Conservation (phyloP, 2,888 invertebrate genomes). For the Spatulosminthurus flaviceps region DNA sequence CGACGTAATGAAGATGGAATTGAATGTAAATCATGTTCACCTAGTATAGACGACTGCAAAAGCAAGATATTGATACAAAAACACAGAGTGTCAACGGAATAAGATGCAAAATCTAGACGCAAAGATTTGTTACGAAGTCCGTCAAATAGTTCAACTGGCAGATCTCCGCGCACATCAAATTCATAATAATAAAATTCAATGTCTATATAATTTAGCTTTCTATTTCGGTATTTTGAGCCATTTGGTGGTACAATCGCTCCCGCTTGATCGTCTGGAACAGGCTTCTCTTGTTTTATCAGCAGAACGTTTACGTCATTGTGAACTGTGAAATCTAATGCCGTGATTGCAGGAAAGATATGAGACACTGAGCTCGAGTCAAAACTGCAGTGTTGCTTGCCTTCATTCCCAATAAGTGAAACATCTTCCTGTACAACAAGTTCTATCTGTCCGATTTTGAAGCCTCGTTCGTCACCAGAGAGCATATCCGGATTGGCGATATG, state of each 20-base stretch:
- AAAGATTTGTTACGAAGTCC: constrained; percentile 50
- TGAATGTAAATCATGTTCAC: constrained; percentile 47
- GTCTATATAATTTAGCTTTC: constrained; percentile 47
- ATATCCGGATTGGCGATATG: background rate
- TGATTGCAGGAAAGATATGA: background rate
- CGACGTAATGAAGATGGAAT: constrained; percentile 39
- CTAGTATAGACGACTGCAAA: constrained; percentile 46
- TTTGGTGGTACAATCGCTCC: constrained; percentile 30
- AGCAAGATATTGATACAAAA: constrained; percentile 50
- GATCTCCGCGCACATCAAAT: constrained; percentile 33
- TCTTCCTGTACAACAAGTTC: background rate
- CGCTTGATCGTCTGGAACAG: constrained; percentile 42
- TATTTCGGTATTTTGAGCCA: constrained; percentile 38
- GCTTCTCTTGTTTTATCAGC: constrained; percentile 47
- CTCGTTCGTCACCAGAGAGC: background rate
- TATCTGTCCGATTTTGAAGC: constrained; percentile 30
- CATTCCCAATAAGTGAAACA: background rate
- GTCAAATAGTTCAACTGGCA: constrained; percentile 9
- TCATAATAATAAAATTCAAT: constrained; percentile 49
- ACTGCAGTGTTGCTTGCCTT: background rate
- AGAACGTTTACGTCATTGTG: constrained; percentile 30
- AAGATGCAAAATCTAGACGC: constrained; percentile 46
- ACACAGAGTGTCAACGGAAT: constrained; percentile 22
- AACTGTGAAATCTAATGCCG: constrained; percentile 23
- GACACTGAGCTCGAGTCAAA: background rate